Percentiles rank a stretch among this genome's conserved stretches.
phyloP scores from a whole-genome alignment of 2,113 vertebrate genomes.

The Myxocyprinus asiaticus region DNA sequence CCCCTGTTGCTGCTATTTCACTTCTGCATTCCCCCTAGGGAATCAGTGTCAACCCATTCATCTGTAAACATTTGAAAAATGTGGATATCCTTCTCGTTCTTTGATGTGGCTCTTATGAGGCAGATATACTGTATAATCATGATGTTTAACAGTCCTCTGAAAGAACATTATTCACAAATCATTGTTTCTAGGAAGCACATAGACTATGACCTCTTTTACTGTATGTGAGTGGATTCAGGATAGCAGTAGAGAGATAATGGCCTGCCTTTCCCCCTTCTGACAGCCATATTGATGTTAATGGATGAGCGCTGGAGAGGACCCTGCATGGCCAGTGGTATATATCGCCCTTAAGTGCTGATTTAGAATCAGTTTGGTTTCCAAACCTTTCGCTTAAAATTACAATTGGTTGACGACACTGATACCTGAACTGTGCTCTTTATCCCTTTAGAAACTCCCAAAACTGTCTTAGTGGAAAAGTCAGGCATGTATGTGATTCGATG shows the following conservation, averaged over 20 bases:
- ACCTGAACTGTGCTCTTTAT: slow-evolving; percentile 37
- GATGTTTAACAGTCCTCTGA: slow-evolving; percentile 33
- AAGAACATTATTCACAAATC: slow-evolving; percentile 42
- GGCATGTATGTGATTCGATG: not conserved
- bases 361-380: slow-evolving; percentile 41
- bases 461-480: slow-evolving; percentile 34
- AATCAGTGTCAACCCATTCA: not conserved
- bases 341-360: slow-evolving; percentile 50
- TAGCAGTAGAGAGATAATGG: slow-evolving; percentile 48
- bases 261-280: slow-evolving; percentile 32
- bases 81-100: not conserved
- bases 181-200: slow-evolving; percentile 42
- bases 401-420: not conserved
- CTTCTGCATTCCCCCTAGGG: not conserved
- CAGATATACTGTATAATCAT: slow-evolving; percentile 22
- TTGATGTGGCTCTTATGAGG: not conserved
- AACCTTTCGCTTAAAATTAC: slow-evolving; percentile 31
- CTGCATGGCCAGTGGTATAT: slow-evolving; percentile 32
- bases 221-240: slow-evolving; percentile 41
- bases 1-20: not conserved
- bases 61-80: not conserved
- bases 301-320: slow-evolving; percentile 42
- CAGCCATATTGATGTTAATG: slow-evolving; percentile 52
- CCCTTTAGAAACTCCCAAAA: slow-evolving; percentile 27
- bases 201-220: slow-evolving; percentile 45